Evolutionary conservation across 2,113 vertebrate genomes (phyloP), one percentile per base, ranked within the genome.

Genomic region (Sphaerodactylus townsendi): DNA sequence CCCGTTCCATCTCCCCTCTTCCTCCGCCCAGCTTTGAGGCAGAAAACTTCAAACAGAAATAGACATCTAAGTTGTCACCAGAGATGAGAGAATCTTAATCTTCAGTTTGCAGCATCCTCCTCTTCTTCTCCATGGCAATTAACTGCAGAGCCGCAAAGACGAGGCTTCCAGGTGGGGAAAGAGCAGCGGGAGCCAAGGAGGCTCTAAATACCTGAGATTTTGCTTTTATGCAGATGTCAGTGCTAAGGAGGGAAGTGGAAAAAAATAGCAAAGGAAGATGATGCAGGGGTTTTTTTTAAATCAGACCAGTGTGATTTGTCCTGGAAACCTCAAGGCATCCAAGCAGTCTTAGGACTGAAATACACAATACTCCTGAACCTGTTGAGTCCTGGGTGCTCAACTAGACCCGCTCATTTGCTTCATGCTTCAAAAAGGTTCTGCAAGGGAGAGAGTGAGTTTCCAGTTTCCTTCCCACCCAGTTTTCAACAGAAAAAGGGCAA

Each of bases 41-140:
- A 15, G 71, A 62, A 23, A 69, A 78, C 80, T 73, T 82, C 80
- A 82, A 73, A 82, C 69, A 59, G 65, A 64, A 62, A 70, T 14
- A 78, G 75, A 71, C 65, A 78, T 84, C 83, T 71, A 71, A 71
- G 65, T 39, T 28, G 19, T 65, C 66, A 84, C 30, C 75, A 71
- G 41, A 84, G n/a, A 59, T 59, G 30, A 70, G 50, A 11, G 37
- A 35, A 48, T 71, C 75, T 37, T 72, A 71, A 78, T 84, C 75
- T 78, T 28, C 75, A 71, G 39, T 70, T 19, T 44, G 82, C 75
- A 59, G 10, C 74, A 21, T 23, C 65, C n/a, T 33, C 19, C 2
- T 68, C 65, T 25, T 59, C 65, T 69, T 77, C 74, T 77, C 35
- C 48, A 15, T 41, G 65, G 75, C 75, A 71, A 78, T 84, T 84